phyloP scores from a whole-genome alignment of 2,888 invertebrate genomes.

The Apamea crenata region DNA sequence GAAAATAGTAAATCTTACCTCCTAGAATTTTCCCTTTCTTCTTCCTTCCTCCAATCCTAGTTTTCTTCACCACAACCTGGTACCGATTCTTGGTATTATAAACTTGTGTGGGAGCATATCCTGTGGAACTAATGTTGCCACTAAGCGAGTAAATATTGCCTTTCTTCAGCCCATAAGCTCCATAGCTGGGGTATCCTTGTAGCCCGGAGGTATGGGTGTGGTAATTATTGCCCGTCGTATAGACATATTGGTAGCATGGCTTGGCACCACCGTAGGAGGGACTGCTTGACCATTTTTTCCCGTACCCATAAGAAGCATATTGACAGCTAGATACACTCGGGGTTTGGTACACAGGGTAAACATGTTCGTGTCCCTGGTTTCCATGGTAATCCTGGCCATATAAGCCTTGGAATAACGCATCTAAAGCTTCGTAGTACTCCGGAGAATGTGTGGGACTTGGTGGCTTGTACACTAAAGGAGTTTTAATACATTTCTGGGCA shows the following conservation, averaged over 20 bases:
- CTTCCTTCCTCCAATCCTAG: conserved; percentile 72
- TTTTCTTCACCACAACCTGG: conserved; percentile 82
- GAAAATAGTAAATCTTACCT: conserved; percentile 71
- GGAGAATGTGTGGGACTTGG: conserved; percentile 84
- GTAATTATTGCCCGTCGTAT: conserved; percentile 60
- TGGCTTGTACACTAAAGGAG: conserved; percentile 84
- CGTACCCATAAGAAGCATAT: conserved; percentile 57
- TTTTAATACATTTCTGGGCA: conserved; percentile 80
- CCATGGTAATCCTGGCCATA: conserved; percentile 71
- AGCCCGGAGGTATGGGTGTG: conserved; percentile 55
- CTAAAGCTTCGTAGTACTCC: conserved; percentile 86
- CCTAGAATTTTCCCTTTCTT: conserved; percentile 72
- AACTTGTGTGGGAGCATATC: conserved; percentile 79
- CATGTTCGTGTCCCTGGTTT: conserved; percentile 51
- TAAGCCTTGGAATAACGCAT: conserved; percentile 79
- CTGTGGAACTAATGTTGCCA: conserved; percentile 68
- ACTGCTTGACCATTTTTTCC: conserved; percentile 56
- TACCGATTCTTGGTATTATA: conserved; percentile 79
- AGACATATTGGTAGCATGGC: conserved; percentile 70
- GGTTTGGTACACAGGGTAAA: conserved; percentile 41
- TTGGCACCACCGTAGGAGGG: conserved; percentile 41
- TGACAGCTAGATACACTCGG: conserved; percentile 55
- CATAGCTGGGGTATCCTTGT: conserved; percentile 64
- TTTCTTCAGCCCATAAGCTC: conserved; percentile 67
- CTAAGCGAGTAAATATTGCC: conserved; percentile 73